Evolutionary conservation across 1,140 invertebrate species (phyloP).

Genomic region (Penaeus indicus): DNA sequence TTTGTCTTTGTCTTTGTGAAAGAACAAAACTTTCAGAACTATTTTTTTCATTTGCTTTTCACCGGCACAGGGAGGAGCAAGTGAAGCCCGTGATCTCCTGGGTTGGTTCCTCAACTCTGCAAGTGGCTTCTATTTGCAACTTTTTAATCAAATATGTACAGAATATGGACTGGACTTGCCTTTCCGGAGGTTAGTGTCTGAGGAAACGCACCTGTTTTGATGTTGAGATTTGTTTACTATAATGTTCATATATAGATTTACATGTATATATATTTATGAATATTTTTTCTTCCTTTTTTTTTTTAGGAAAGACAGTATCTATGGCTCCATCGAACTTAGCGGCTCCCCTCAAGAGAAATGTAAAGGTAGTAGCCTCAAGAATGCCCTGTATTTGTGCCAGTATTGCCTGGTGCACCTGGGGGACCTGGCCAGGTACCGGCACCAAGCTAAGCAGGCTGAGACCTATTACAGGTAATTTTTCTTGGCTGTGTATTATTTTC

Average conservation of each 20-base stretch:
- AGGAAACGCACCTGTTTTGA: too few species aligned
- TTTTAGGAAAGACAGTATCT: conserved; percentile 62
- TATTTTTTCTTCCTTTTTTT: neutral
- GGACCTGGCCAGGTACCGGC: conserved; percentile 86
- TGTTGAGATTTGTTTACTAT: too few species aligned
- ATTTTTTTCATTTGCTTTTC: conserved; percentile 74
- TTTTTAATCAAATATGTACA: conserved; percentile 85
- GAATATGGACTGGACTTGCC: conserved; percentile 85
- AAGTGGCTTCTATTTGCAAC: conserved; percentile 86
- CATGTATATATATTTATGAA: too few species aligned
- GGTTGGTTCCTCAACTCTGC: conserved; percentile 85
- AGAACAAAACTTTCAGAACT: neutral
- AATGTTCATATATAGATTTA: too few species aligned
- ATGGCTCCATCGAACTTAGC: conserved; percentile 54
- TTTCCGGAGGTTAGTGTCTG: conserved; percentile 75
- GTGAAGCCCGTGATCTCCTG: conserved; percentile 81
- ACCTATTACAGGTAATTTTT: conserved; percentile 79
- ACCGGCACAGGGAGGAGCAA: conserved; percentile 71
- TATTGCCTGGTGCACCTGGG: conserved; percentile 89
- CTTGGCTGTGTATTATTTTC: too few species aligned
- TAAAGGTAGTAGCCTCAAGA: conserved; percentile 58
- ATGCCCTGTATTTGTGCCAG: conserved; percentile 80
- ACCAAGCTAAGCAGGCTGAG: conserved; percentile 84
- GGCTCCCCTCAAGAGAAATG: conserved; percentile 37
- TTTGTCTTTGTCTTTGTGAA: neutral